A percentile compares a stretch with the other conserved stretches of the same genome.
Conservation (phyloP, 2,888 invertebrate genomes). For the Cryptus armator region DNA sequence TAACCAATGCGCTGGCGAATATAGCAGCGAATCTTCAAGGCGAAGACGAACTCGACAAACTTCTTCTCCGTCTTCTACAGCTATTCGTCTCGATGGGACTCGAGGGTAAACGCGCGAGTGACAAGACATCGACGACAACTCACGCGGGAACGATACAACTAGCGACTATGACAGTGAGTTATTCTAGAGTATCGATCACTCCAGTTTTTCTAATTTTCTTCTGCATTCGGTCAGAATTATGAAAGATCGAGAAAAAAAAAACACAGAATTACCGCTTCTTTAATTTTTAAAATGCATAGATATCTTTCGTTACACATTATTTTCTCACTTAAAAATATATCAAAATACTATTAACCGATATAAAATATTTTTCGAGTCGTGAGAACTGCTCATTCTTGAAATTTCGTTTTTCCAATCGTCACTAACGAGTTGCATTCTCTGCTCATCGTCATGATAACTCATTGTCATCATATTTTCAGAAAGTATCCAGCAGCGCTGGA, state of each 20-base stretch:
- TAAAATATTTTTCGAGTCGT: no score
- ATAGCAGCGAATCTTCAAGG: slow-evolving; percentile 98
- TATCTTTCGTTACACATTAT: neutral
- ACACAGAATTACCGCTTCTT: no score
- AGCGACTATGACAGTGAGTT: slow-evolving; percentile 58
- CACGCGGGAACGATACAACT: slow-evolving; percentile 85
- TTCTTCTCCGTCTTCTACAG: slow-evolving; percentile 95
- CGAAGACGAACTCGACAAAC: slow-evolving; percentile 93
- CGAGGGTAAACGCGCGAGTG: slow-evolving; percentile 98
- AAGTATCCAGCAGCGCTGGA: slow-evolving; percentile 98
- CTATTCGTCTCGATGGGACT: slow-evolving; percentile 98
- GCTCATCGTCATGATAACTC: no score
- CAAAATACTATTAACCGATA: no score
- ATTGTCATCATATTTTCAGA: slow-evolving; percentile 84
- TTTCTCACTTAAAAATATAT: no score
- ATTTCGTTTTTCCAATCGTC: no score
- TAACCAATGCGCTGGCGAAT: slow-evolving; percentile 98
- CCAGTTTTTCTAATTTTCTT: neutral
- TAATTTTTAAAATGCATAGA: neutral
- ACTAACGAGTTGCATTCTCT: no score
- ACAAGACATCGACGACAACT: slow-evolving; percentile 91
- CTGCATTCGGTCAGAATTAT: neutral
- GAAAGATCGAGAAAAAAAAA: no score
- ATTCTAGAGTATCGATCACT: neutral
- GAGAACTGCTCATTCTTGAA: no score